A percentile compares a stretch with the other conserved stretches of the same genome.
Evolutionary conservation across 2,888 invertebrate genomes (phyloP).

Genomic region (Trachelus iudaicus): DNA sequence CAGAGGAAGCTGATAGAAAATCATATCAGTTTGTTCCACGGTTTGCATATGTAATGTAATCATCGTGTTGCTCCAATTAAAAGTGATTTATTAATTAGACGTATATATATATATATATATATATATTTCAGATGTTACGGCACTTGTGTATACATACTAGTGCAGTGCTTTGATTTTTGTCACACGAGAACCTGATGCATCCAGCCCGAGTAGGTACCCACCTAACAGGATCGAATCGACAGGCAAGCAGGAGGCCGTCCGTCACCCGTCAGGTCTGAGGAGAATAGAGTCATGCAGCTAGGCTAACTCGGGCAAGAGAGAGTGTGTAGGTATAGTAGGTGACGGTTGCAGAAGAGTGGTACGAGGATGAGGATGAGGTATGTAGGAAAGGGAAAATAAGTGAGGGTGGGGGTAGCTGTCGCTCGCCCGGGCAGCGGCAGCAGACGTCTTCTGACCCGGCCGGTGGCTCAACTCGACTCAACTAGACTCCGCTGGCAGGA

Average conservation of each 20-base stretch:
- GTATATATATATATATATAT: no score
- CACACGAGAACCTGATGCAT: not conserved
- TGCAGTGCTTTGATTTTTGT: not conserved
- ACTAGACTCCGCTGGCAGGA: conserved; percentile 48
- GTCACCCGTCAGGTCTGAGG: conserved; percentile 53
- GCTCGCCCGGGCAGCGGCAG: conserved; percentile 63
- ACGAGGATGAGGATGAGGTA: conserved; percentile 33
- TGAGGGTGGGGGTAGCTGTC: conserved; percentile 60
- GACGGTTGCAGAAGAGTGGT: conserved; percentile 33
- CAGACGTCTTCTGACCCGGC: conserved; percentile 67
- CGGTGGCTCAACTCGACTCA: conserved; percentile 65
- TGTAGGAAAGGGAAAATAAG: conserved; percentile 37
- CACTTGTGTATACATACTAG: not conserved
- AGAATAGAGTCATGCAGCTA: conserved; percentile 52
- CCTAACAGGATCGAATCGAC: not conserved
- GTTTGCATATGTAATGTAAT: no score
- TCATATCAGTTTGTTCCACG: not conserved
- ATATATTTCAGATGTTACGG: no score
- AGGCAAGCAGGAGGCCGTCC: conserved; percentile 41
- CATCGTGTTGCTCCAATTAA: no score
- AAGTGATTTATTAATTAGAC: not conserved
- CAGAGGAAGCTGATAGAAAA: not conserved
- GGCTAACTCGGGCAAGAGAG: conserved; percentile 17
- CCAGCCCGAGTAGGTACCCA: no score
- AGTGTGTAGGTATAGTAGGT: not conserved